These are phyloP conservation scores for Aethes cnicana DNA, from an alignment of 2,888 invertebrate species.

Conservation along the genomic window DNA sequence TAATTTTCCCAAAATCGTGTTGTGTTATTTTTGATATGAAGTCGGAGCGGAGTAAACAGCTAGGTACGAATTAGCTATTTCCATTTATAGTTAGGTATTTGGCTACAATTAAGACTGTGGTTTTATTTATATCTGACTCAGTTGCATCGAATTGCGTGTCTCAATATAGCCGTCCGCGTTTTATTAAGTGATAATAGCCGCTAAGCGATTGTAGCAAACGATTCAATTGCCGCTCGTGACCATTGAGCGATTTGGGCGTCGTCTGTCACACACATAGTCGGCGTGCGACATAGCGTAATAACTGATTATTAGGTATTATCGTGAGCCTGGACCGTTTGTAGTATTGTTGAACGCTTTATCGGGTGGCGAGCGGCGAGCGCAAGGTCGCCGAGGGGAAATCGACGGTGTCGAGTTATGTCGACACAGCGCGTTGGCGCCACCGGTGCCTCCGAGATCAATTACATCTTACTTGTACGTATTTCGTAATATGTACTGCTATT, in stretches of 20 bases:
- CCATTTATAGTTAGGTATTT: neutral
- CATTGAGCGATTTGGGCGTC: slow-evolving; percentile 33
- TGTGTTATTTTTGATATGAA: too few relatives aligned
- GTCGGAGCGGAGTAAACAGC: too few relatives aligned
- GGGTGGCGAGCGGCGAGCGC: slow-evolving; percentile 55
- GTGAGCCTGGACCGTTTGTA: slow-evolving; percentile 44
- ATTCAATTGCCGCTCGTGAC: slow-evolving; percentile 38
- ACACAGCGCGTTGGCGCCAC: slow-evolving; percentile 55
- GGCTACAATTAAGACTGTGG: slow-evolving; percentile 19
- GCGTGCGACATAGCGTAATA: slow-evolving; percentile 37
- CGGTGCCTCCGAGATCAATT: slow-evolving; percentile 52
- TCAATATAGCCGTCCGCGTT: slow-evolving; percentile 37
- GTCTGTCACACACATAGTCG: slow-evolving; percentile 30
- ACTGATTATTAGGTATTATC: slow-evolving; percentile 48
- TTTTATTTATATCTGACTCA: slow-evolving; percentile 35
- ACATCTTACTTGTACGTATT: slow-evolving; percentile 62
- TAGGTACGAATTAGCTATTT: too few relatives aligned
- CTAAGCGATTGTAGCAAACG: slow-evolving; percentile 40
- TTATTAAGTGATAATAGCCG: slow-evolving; percentile 43
- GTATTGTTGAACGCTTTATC: slow-evolving; percentile 58
- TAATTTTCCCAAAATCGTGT: too few relatives aligned
- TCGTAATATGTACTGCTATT: slow-evolving; percentile 58
- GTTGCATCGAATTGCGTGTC: slow-evolving; percentile 39
- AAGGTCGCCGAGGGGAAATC: slow-evolving; percentile 80
- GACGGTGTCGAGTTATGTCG: slow-evolving; percentile 59